Base-by-base conservation (phyloP, 64 coral and sea anemone species). In the Hydrozoanthus tunicans region DNA sequence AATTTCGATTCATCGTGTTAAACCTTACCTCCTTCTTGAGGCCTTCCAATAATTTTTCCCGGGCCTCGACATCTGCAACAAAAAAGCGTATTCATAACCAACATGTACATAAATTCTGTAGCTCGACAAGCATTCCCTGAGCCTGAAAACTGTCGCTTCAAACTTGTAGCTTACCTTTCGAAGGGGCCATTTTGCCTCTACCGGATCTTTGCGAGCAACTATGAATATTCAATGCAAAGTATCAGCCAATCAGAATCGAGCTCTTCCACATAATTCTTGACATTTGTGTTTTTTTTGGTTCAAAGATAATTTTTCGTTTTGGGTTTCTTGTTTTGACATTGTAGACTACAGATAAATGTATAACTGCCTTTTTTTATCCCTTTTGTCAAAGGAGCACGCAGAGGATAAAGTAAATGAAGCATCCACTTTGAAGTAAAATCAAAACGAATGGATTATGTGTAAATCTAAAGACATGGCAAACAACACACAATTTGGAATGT, bases 141-240 rank as follows among this genome's bases (percentile, higher is more conserved):
- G 17, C 76, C 57, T 56, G 20, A 90, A 93, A 84, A 85, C 23
- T 62, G n/a, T 62, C 67, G n/a, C 58, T 85, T 72, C 51, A 57
- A 70, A 77, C 78, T 81, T 25, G 74, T 6, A 6, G 73, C 90
- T 86, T 92, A 97, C 95, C 95, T 91, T 93, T 94, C 69, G 81
- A 90, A 82, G 95, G 95, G 91, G 95, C 95, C 95, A 97, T 97
- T 86, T 97, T 97, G 92, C 70, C 82, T 91, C 89, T 97, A 43
- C 89, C 86, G 85, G 77, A 89, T 81, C 64, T 85, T 53, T 32
- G 78, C 92, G 82, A 85, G 62, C 53, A 14, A 82, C 14, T 63
- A 93, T 97, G 92, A 97, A 97, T 97, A 97, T 94, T 94, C 90
- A 97, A 89, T 6, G 61, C 12, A 70, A 91, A 86, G 7, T 25